Conservation (phyloP, 2,113 vertebrate species). For the cattle (Bos taurus) region DNA sequence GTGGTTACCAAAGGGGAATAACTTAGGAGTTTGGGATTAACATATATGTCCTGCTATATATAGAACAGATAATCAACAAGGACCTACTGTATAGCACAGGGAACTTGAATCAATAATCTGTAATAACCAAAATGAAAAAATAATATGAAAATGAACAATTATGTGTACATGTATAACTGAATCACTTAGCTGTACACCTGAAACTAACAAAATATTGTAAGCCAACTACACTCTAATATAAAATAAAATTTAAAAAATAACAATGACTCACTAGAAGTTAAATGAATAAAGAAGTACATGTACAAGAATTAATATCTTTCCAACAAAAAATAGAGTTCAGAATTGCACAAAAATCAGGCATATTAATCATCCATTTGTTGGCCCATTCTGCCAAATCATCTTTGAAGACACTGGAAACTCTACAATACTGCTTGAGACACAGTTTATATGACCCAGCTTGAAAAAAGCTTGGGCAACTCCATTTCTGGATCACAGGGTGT, state of each 20-base stretch:
- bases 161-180: not conserved
- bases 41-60: not conserved
- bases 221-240: not conserved
- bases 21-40: not conserved
- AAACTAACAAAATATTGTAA: not conserved
- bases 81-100: not conserved
- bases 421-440: conserved; percentile 2
- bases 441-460: conserved; percentile 57
- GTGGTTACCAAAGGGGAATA: not conserved
- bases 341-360: not conserved
- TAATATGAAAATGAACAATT: not conserved
- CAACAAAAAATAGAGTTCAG: not conserved
- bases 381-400: not conserved
- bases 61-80: not conserved
- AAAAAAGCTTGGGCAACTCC: conserved; percentile 48
- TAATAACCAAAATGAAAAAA: not conserved
- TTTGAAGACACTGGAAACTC: conserved; percentile 27
- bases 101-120: not conserved
- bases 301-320: not conserved
- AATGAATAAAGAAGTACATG: not conserved
- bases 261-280: not conserved
- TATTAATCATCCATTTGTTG: not conserved
- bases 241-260: not conserved
- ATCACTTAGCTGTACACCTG: not conserved
- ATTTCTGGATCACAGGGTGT: conserved; percentile 70